phyloP scores from a whole-genome alignment of 1,140 invertebrate genomes.

The Platyscapa corneri region DNA sequence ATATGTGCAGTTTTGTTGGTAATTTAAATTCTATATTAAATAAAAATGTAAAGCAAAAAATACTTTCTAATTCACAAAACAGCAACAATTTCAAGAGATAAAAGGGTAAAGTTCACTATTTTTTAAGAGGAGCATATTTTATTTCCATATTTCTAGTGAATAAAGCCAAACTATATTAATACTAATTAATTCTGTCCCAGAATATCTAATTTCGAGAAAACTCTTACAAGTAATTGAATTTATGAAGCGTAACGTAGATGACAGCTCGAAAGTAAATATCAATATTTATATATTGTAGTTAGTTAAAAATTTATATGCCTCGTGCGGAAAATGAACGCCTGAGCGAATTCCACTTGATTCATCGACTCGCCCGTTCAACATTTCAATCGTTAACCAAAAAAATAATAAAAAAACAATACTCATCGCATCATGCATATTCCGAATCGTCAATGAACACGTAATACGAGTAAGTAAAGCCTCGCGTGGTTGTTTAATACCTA shows the following conservation, averaged over 20 bases:
- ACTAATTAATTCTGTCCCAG: background rate
- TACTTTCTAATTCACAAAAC: background rate
- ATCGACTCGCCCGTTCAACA: background rate
- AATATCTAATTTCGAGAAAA: background rate
- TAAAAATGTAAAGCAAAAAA: background rate
- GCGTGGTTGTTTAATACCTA: background rate
- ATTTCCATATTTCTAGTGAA: background rate
- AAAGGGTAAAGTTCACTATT: background rate
- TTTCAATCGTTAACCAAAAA: background rate
- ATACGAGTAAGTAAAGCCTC: background rate
- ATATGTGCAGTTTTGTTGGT: background rate
- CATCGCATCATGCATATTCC: background rate
- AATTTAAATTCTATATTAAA: background rate
- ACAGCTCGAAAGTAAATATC: background rate
- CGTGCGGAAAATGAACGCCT: too few relatives aligned
- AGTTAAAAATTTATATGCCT: background rate
- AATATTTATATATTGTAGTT: background rate
- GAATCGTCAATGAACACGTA: background rate
- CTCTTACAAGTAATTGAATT: background rate
- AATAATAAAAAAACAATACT: background rate
- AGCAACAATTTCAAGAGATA: background rate
- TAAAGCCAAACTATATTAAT: background rate
- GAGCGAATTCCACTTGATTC: background rate
- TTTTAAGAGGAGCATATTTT: background rate
- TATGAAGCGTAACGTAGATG: background rate